A percentile compares a stretch with the other conserved stretches of the same genome.
Conservation (phyloP, 2,797 vertebrate genomes). For the Perdix hodgsoniae region DNA sequence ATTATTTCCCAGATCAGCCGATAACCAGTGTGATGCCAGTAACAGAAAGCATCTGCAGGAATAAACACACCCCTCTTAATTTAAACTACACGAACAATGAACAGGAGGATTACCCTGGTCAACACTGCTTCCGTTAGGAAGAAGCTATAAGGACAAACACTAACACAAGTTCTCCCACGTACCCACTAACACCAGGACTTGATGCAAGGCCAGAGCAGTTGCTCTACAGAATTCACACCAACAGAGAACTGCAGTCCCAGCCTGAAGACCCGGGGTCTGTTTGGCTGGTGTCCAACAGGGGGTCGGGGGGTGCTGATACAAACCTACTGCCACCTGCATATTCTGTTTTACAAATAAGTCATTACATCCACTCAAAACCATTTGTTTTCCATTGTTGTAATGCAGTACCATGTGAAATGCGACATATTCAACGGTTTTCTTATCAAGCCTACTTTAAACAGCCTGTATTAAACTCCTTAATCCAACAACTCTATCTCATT, state of each 20-base stretch:
- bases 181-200: background rate
- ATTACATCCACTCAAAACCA: background rate
- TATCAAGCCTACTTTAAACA: background rate
- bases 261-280: background rate
- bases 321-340: background rate
- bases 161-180: fast-evolving
- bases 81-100: background rate
- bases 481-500: background rate
- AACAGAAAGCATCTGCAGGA: background rate
- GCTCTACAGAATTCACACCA: background rate
- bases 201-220: background rate
- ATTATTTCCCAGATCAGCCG: background rate
- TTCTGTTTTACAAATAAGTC: background rate
- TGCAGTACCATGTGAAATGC: background rate
- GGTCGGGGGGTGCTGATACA: background rate
- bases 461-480: background rate
- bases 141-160: background rate
- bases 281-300: background rate
- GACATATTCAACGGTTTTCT: fast-evolving
- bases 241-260: fast-evolving
- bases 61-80: background rate
- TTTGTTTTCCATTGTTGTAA: background rate
- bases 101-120: background rate
- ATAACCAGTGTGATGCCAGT: background rate
- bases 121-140: background rate